These are phyloP conservation scores for Drosophila bunnanda DNA, from an alignment of 2,888 invertebrate genomes.

Conservation along the genomic window DNA sequence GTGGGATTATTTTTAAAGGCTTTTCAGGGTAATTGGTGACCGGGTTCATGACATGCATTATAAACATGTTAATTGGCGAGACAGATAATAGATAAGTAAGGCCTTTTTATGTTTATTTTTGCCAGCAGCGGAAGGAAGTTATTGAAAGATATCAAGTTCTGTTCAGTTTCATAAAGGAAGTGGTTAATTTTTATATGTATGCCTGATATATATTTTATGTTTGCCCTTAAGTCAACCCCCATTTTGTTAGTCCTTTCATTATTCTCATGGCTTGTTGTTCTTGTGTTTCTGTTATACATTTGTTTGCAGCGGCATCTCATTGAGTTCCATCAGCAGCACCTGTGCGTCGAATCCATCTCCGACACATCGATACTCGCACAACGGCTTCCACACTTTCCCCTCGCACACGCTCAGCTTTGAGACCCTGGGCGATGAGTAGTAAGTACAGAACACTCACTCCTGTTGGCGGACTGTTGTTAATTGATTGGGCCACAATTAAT, in stretches of 20 bases:
- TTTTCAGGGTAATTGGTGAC: conserved; percentile 13
- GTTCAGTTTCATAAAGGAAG: conserved; percentile 20
- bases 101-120: conserved; percentile 2
- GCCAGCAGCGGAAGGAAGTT: conserved; percentile 15
- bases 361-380: conserved; percentile 59
- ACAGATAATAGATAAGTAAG: conserved; percentile 1
- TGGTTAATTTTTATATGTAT: too few relatives aligned
- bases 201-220: background rate
- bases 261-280: conserved; percentile 32
- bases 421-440: conserved; percentile 81
- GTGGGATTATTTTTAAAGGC: conserved; percentile 12
- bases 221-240: too few relatives aligned
- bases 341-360: conserved; percentile 60
- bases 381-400: conserved; percentile 68
- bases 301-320: conserved; percentile 72
- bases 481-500: conserved; percentile 4
- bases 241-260: conserved; percentile 13
- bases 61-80: conserved; percentile 6
- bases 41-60: conserved; percentile 9
- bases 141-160: background rate
- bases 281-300: conserved; percentile 37
- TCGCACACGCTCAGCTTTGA: conserved; percentile 77
- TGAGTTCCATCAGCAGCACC: conserved; percentile 56
- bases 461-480: conserved; percentile 1
- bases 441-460: conserved; percentile 59